Conservation (phyloP, 2,797 vertebrate genomes). For the Phylloscopus collybita region DNA sequence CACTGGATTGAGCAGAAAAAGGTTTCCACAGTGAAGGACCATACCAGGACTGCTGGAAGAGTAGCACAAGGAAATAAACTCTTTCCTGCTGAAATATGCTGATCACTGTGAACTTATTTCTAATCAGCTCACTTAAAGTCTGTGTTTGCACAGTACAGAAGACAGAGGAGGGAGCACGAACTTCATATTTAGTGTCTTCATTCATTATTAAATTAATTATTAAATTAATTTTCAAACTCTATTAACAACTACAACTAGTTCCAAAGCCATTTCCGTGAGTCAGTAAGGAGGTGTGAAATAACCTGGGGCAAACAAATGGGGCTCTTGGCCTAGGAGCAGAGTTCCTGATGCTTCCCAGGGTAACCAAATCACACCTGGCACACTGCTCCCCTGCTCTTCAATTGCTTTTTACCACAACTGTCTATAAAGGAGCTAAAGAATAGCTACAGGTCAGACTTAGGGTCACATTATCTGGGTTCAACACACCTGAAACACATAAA, state of each 20-base stretch:
- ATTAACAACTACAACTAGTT: neutral
- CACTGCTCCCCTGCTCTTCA: neutral
- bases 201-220: neutral
- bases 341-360: neutral
- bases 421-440: neutral
- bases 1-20: neutral
- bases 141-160: neutral
- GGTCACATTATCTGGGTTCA: neutral
- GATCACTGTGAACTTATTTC: neutral
- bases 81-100: neutral
- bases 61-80: neutral
- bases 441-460: neutral
- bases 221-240: neutral
- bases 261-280: neutral
- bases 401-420: neutral
- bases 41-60: neutral
- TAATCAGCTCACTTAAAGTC: neutral
- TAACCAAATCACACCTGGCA: neutral
- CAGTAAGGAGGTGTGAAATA: neutral
- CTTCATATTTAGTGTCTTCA: neutral
- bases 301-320: neutral
- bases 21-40: neutral
- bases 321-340: neutral
- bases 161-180: neutral
- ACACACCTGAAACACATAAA: neutral